These are phyloP conservation scores for Meleagris gallopavo DNA, from an alignment of 2,113 vertebrate species.

Conservation along the genomic window DNA sequence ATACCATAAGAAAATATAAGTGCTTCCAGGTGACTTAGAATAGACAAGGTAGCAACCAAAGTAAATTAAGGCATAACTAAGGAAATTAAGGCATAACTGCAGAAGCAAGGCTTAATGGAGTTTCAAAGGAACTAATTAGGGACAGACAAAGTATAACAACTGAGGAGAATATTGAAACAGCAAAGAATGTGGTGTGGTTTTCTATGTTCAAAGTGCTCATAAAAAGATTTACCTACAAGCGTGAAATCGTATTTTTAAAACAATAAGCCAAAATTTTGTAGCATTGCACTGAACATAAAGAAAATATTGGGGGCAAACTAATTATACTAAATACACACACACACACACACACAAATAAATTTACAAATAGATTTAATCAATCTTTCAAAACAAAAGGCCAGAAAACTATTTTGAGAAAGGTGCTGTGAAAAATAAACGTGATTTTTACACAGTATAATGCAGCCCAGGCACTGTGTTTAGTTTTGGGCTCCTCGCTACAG, in stretches of 20 bases:
- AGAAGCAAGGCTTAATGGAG: not conserved
- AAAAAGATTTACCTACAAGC: not conserved
- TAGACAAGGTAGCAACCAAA: not conserved
- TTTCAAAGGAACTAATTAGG: not conserved
- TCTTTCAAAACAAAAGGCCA: not conserved
- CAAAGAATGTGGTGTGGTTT: not conserved
- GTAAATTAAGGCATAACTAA: not conserved
- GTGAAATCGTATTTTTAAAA: not conserved
- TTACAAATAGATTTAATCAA: not conserved
- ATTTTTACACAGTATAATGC: not conserved
- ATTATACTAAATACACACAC: too few species aligned
- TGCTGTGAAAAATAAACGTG: not conserved
- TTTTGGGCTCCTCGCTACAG: not conserved
- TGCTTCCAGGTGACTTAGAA: not conserved
- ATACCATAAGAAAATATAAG: not conserved
- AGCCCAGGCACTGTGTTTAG: not conserved
- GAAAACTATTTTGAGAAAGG: not conserved
- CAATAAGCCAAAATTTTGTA: not conserved
- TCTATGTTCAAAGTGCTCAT: not conserved
- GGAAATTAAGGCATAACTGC: not conserved
- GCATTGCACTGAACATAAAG: not conserved
- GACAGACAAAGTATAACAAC: not conserved
- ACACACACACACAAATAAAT: too few species aligned
- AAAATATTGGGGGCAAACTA: not conserved
- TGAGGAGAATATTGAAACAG: not conserved